Evolutionary conservation across 1,140 invertebrate species (phyloP).

Genomic region (Mactra quadrangularis): DNA sequence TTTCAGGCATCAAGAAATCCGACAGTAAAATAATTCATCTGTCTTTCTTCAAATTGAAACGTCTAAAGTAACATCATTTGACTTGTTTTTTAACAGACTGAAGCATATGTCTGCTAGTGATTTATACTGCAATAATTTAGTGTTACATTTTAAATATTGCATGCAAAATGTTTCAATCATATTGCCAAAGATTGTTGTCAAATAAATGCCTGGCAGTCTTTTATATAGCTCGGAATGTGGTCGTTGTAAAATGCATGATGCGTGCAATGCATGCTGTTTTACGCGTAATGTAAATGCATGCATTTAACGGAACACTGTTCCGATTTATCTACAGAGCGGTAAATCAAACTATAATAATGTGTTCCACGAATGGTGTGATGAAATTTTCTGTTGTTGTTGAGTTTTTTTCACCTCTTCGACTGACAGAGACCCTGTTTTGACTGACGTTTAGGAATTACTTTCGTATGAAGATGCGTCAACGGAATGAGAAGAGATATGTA

Average conservation of each 20-base stretch:
- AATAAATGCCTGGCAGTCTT: too few species aligned
- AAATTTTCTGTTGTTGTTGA: background rate
- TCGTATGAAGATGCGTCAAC: slow-evolving; percentile 4
- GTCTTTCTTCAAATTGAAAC: too few species aligned
- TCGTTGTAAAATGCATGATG: background rate
- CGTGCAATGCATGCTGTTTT: background rate
- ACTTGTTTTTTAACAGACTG: too few species aligned
- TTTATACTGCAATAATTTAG: too few species aligned
- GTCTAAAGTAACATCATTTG: too few species aligned
- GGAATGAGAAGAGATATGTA: background rate
- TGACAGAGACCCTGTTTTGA: slow-evolving; percentile 25
- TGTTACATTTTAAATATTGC: too few species aligned
- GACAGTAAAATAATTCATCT: too few species aligned
- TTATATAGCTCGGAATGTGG: background rate
- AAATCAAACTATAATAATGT: background rate
- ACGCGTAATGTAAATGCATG: background rate
- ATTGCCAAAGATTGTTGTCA: too few species aligned
- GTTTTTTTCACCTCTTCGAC: background rate
- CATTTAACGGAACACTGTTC: background rate
- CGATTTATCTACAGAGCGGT: background rate
- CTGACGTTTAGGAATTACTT: slow-evolving; percentile 22
- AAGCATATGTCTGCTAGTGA: too few species aligned
- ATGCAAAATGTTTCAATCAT: too few species aligned
- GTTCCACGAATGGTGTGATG: background rate
- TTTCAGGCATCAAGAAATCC: too few species aligned